A percentile compares a stretch with the other conserved stretches of the same genome.
phyloP scores from a whole-genome alignment of 2,113 vertebrate genomes.

The Hyla sarda region DNA sequence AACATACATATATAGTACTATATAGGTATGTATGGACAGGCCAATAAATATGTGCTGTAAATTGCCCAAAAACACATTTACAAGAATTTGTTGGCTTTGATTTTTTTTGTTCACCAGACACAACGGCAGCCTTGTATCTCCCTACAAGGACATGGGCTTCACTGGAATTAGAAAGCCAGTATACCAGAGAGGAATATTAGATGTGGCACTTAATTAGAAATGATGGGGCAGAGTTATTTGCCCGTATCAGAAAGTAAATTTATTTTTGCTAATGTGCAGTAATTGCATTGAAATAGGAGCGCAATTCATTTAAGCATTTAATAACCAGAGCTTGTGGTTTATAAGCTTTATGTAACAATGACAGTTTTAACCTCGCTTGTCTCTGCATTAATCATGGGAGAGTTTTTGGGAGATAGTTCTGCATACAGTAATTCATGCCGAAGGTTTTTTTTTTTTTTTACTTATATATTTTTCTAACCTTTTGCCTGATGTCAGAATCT shows the following conservation, averaged over 20 bases:
- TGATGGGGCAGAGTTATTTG: slow-evolving; percentile 40
- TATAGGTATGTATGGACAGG: neutral
- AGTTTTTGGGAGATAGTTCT: slow-evolving; percentile 1
- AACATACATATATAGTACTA: too few species aligned
- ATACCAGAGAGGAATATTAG: slow-evolving; percentile 40
- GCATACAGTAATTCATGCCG: neutral
- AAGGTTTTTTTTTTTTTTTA: neutral
- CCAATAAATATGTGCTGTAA: neutral
- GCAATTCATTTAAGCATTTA: slow-evolving; percentile 49
- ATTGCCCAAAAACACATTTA: neutral
- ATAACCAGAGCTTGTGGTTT: slow-evolving; percentile 19
- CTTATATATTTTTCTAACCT: neutral
- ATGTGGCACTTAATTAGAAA: slow-evolving; percentile 58
- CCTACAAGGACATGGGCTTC: slow-evolving; percentile 6
- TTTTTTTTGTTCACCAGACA: neutral
- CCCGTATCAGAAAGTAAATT: slow-evolving; percentile 49
- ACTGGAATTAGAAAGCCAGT: neutral
- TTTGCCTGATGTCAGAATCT: neutral
- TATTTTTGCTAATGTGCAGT: slow-evolving; percentile 57
- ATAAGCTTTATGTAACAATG: slow-evolving; percentile 28
- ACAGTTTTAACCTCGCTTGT: slow-evolving; percentile 42
- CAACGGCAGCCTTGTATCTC: neutral
- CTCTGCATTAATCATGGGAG: neutral
- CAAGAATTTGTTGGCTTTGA: neutral
- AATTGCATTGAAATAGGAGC: slow-evolving; percentile 47